phyloP scores from a whole-genome alignment of 2,113 vertebrate species.

The Gymnogyps californianus region DNA sequence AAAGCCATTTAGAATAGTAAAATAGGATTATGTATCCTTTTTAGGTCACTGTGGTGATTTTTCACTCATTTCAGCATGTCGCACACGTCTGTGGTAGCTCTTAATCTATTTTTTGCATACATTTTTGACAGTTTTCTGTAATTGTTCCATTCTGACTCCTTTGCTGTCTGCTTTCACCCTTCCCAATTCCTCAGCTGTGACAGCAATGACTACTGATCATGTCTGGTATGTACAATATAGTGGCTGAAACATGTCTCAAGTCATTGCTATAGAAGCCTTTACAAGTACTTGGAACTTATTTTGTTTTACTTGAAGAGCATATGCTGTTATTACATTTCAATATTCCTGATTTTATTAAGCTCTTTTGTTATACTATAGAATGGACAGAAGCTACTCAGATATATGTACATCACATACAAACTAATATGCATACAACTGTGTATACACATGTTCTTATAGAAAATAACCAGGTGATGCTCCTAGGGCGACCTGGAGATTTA shows the following conservation, averaged over 20 bases:
- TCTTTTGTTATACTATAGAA: not conserved
- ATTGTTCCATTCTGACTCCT: not conserved
- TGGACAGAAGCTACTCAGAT: not conserved
- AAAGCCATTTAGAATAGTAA: not conserved
- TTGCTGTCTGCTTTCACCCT: not conserved
- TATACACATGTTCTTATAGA: not conserved
- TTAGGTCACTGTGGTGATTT: not conserved
- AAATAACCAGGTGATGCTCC: not conserved
- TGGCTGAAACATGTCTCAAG: not conserved
- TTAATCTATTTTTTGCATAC: conserved; percentile 28
- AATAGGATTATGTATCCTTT: not conserved
- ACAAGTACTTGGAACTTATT: not conserved
- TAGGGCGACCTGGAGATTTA: not conserved
- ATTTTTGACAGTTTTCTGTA: not conserved
- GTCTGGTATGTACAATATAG: not conserved
- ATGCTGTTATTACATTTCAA: not conserved
- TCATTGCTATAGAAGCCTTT: not conserved
- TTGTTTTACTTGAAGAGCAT: not conserved
- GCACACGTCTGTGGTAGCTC: not conserved
- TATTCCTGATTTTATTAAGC: not conserved
- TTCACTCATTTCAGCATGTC: not conserved
- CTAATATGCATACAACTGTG: not conserved
- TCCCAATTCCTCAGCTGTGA: not conserved
- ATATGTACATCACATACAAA: not conserved
- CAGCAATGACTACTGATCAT: not conserved